Evolutionary conservation across 2,888 invertebrate species (phyloP).

Genomic region (Oscheius myriophilus): DNA sequence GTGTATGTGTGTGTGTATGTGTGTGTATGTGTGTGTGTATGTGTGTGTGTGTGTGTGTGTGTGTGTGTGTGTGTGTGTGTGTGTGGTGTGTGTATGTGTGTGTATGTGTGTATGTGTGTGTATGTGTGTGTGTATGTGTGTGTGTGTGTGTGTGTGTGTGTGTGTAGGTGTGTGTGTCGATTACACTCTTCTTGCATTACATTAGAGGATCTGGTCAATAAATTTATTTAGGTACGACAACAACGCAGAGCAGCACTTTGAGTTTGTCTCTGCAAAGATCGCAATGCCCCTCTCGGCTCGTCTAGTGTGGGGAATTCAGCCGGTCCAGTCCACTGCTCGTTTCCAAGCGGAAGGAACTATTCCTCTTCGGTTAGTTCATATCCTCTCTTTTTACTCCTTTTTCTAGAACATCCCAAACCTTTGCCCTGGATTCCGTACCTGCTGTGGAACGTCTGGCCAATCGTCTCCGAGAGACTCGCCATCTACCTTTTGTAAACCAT

Average conservation of each 20-base stretch:
- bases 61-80: too few relatives aligned
- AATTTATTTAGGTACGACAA: conserved; percentile 67
- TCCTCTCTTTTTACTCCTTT: neutral
- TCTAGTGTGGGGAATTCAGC: conserved; percentile 64
- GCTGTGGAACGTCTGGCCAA: conserved; percentile 38
- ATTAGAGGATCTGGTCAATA: too few relatives aligned
- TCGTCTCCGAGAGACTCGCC: conserved; percentile 40
- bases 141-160: too few relatives aligned
- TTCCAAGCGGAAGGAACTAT: conserved; percentile 54
- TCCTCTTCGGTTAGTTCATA: conserved; percentile 32
- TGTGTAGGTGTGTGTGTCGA: too few relatives aligned
- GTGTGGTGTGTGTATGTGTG: too few relatives aligned
- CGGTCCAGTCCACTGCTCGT: conserved; percentile 40
- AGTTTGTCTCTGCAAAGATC: conserved; percentile 56
- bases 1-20: too few relatives aligned
- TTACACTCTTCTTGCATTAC: too few relatives aligned
- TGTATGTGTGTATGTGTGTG: too few relatives aligned
- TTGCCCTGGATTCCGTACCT: conserved; percentile 32
- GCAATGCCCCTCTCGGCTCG: conserved; percentile 64
- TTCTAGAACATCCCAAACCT: conserved; percentile 36
- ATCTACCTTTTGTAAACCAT: conserved; percentile 60
- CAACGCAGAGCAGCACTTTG: conserved; percentile 61
- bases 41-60: too few relatives aligned
- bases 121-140: too few relatives aligned
- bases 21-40: too few relatives aligned